phyloP scores from a whole-genome alignment of 2,797 vertebrate genomes.

The Crenuchus spilurus region DNA sequence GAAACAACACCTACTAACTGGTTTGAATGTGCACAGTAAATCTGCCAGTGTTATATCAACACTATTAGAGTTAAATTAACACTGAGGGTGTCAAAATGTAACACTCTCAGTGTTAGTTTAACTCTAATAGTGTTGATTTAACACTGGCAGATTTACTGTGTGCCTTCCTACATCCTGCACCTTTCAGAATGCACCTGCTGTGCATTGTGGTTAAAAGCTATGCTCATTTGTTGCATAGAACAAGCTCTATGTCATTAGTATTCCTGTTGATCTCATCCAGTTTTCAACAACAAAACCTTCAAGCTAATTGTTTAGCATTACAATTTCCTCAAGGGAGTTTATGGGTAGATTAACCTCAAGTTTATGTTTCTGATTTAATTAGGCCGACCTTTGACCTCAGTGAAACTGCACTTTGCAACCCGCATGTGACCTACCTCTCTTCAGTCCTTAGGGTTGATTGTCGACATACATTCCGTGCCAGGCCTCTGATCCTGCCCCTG shows the following conservation, averaged over 20 bases:
- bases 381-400: slow-evolving; percentile 77
- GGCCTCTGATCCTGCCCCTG: slow-evolving; percentile 38
- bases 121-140: too few species aligned
- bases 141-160: too few species aligned
- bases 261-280: not conserved
- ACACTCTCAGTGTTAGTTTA: too few species aligned
- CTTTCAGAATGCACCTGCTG: not conserved
- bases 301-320: not conserved
- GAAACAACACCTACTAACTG: not conserved
- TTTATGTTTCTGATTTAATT: slow-evolving; percentile 80
- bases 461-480: slow-evolving; percentile 74
- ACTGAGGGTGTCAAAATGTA: too few species aligned
- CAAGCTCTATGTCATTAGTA: not conserved
- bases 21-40: too few species aligned
- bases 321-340: slow-evolving; percentile 69
- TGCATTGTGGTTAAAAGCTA: not conserved
- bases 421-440: slow-evolving; percentile 79
- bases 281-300: not conserved
- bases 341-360: slow-evolving; percentile 74
- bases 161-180: not conserved
- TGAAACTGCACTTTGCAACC: slow-evolving; percentile 67
- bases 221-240: not conserved
- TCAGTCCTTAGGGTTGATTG: slow-evolving; percentile 73
- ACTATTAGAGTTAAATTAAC: too few species aligned
- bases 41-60: too few species aligned